Evolutionary conservation across 2,113 vertebrate species (phyloP).

Genomic region (Tragelaphus scriptus): DNA sequence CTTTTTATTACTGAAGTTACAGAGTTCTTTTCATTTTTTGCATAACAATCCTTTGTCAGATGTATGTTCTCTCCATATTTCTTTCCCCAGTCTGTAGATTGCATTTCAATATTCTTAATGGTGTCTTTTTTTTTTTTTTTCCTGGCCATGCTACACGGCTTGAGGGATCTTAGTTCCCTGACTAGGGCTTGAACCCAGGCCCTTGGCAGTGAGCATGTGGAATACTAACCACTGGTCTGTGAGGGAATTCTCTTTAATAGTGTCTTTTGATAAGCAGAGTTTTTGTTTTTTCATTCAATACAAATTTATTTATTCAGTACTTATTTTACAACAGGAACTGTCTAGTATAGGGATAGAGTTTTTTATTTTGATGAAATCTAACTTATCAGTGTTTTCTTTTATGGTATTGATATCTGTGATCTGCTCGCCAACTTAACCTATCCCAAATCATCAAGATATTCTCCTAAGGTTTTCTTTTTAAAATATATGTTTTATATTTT

Average conservation of each 20-base stretch:
- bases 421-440: neutral
- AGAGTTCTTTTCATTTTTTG: neutral
- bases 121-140: neutral
- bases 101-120: neutral
- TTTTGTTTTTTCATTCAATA: neutral
- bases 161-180: neutral
- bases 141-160: neutral
- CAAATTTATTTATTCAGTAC: neutral
- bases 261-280: neutral
- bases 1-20: neutral
- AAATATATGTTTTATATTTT: neutral
- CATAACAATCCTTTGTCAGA: neutral
- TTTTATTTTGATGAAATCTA: neutral
- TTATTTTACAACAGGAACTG: neutral
- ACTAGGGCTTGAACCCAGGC: neutral
- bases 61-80: neutral
- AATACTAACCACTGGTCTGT: neutral
- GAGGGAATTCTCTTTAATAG: neutral
- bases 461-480: neutral
- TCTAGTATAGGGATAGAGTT: neutral
- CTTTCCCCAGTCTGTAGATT: neutral
- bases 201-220: neutral
- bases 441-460: constrained; percentile 14
- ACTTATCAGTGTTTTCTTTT: neutral
- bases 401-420: neutral